phyloP scores from a whole-genome alignment of 2,113 vertebrate species.

The Plotosus lineatus region DNA sequence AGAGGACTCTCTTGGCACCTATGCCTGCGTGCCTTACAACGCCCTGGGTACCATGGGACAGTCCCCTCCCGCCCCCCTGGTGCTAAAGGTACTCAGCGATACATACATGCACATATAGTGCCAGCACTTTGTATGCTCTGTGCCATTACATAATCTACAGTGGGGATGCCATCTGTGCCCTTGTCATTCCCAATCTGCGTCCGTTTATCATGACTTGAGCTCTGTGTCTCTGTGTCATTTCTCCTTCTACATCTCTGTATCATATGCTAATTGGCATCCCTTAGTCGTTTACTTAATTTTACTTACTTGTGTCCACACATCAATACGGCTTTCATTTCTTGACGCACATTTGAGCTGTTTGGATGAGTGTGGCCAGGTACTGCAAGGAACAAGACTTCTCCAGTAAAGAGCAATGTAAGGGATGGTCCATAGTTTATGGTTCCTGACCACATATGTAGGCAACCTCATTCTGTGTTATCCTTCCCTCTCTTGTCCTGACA shows the following conservation, averaged over 20 bases:
- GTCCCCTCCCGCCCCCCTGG: conserved; percentile 92
- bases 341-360: too few species aligned
- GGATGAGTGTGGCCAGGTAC: too few species aligned
- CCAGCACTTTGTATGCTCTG: neutral
- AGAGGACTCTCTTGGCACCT: conserved; percentile 97
- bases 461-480: too few species aligned
- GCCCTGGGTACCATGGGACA: conserved; percentile 97
- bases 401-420: too few species aligned
- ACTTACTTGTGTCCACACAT: neutral
- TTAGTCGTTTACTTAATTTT: neutral
- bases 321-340: neutral
- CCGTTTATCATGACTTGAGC: neutral
- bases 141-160: too few species aligned
- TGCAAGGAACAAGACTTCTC: too few species aligned
- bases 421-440: too few species aligned
- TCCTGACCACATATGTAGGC: too few species aligned
- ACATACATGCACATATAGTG: neutral
- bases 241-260: neutral
- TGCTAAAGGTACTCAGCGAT: conserved; percentile 97
- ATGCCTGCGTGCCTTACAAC: conserved; percentile 99
- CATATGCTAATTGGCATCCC: neutral
- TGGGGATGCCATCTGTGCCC: neutral
- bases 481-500: too few species aligned
- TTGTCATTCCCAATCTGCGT: neutral
- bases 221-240: neutral